Conservation (phyloP, 2,888 invertebrate genomes). For the Endotricha flammealis region DNA sequence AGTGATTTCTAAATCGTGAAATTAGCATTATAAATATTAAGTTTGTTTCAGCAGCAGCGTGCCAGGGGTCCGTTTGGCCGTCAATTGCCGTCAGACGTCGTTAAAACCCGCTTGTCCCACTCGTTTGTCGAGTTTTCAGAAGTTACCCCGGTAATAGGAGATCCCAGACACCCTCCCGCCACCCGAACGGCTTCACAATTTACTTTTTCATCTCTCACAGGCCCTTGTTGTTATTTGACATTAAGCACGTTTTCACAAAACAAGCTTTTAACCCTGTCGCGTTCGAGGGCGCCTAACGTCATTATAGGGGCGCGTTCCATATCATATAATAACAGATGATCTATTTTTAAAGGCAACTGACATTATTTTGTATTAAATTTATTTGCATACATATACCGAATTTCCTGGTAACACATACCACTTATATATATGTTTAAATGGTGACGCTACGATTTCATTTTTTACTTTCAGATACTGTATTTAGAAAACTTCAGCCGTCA, state of each 20-base stretch:
- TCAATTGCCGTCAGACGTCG: constrained; percentile 21
- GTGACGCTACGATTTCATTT: too few species aligned
- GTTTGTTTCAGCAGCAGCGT: constrained; percentile 5
- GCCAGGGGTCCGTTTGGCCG: not conserved
- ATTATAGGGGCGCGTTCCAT: too few species aligned
- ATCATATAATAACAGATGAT: too few species aligned
- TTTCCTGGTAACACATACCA: too few species aligned
- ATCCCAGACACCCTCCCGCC: constrained; percentile 7
- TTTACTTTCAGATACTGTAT: too few species aligned
- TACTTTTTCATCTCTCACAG: constrained; percentile 35
- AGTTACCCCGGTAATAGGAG: constrained; percentile 26
- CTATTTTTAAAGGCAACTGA: too few species aligned
- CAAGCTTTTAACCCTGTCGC: constrained; percentile 31
- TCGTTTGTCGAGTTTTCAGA: constrained; percentile 29
- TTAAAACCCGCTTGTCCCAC: constrained; percentile 30
- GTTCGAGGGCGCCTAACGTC: constrained; percentile 30
- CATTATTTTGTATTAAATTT: too few species aligned
- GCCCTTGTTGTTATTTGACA: constrained; percentile 36
- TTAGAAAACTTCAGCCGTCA: too few species aligned
- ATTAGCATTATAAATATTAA: constrained; percentile 22
- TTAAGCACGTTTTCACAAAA: constrained; percentile 31
- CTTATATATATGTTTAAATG: too few species aligned
- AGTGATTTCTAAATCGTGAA: constrained; percentile 9
- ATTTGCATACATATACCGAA: too few species aligned
- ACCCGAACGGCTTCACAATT: constrained; percentile 31